Base-by-base conservation (phyloP, 2,888 invertebrate genomes). In the Xanthia icteritia region DNA sequence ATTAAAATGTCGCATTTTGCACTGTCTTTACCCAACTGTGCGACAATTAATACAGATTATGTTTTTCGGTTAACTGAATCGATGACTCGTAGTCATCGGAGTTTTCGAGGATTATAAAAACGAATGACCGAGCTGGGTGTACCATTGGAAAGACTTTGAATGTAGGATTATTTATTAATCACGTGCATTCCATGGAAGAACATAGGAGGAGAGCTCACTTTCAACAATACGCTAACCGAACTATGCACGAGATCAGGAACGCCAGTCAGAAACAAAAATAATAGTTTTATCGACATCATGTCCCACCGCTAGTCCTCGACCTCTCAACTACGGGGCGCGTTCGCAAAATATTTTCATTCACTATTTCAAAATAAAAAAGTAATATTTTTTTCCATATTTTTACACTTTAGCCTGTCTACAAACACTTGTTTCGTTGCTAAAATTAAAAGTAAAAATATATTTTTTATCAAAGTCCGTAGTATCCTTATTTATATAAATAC, bases 271-370 rank as follows among this genome's bases (percentile, higher is more conserved):
- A 31, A 42, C 5, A 17, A 45, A 36, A 64, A 39, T 8, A 39
- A 17, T n/a, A 56, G 27, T 61, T 60, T 11, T 72, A 85, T 82
- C 86, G 83, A 89, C 20, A 58, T 0, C 31, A 4, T 17, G 13
- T 51, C 82, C 58, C 87, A 83, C 6, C 86, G 58, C 90, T 82
- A 87, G 39, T 42, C 39, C 82, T 84, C 85, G 81, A 85, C 85
- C 89, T 86, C 89, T 87, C 86, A 69, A 86, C 88, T 74, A 74
- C 83, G 77, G 77, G 78, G 79, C 85, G 83, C 84, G 88, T 90
- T 90, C 88, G 88, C 82, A 85, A 91, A 91, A 90, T 86, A 90
- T 85, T 87, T 84, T 85, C 88, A 91, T 91, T 90, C 91, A 89
- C 89, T 86, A 90, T 89, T 89, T 81, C 51, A 83, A 84, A 86